Evolutionary conservation across 2,888 invertebrate genomes (phyloP).

Genomic region (Cistogaster globosa): DNA sequence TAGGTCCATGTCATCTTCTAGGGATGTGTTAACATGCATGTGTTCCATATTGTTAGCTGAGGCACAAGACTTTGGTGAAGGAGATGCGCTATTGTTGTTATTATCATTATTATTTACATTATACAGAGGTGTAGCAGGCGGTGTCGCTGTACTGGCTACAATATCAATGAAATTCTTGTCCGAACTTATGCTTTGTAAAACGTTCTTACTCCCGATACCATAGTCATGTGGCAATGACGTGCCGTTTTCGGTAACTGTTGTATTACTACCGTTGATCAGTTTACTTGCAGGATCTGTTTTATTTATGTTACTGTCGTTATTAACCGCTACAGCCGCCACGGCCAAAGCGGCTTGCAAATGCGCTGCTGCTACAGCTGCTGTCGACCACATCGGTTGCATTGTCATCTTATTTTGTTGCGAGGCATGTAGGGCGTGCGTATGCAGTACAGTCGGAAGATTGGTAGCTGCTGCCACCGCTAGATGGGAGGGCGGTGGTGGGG

Average conservation of each 20-base stretch:
- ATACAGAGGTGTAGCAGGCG: constrained; percentile 48
- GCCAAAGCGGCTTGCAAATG: constrained; percentile 85
- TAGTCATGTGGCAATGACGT: constrained; percentile 25
- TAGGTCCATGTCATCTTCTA: constrained; percentile 49
- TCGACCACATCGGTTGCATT: constrained; percentile 83
- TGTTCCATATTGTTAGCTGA: constrained; percentile 33
- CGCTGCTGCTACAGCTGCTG: constrained; percentile 88
- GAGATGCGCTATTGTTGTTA: constrained; percentile 47
- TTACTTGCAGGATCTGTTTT: constrained; percentile 30
- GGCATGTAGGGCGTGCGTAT: constrained; percentile 56
- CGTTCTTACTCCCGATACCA: constrained; percentile 13
- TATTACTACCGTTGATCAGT: constrained; percentile 23
- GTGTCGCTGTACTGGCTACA: constrained; percentile 47
- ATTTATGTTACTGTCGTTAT: constrained; percentile 64
- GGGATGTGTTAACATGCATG: constrained; percentile 32
- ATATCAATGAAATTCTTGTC: constrained; percentile 58
- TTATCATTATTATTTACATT: constrained; percentile 49
- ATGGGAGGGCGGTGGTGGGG: constrained; percentile 77
- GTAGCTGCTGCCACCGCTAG: constrained; percentile 84
- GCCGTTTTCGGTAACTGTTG: constrained; percentile 17
- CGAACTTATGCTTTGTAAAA: constrained; percentile 20
- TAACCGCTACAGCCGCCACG: constrained; percentile 77
- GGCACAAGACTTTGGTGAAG: constrained; percentile 46
- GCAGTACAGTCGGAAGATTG: constrained; percentile 55
- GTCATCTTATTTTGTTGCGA: constrained; percentile 74